These are phyloP conservation scores for Halictus quadricinctus DNA, from an alignment of 2,888 invertebrate species.

Conservation along the genomic window DNA sequence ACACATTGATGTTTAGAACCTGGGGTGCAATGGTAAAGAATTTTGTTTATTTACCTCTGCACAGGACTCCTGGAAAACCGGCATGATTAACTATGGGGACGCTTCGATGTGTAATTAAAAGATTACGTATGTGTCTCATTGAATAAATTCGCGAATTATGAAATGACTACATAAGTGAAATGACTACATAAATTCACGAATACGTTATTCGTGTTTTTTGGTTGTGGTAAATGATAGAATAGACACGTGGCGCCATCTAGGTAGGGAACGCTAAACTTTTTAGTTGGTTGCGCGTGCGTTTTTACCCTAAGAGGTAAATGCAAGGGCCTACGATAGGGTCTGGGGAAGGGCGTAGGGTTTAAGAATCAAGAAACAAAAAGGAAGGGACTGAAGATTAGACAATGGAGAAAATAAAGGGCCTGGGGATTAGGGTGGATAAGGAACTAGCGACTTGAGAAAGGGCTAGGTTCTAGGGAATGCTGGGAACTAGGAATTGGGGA, in stretches of 20 bases:
- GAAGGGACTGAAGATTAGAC: not conserved
- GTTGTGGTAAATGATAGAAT: not conserved
- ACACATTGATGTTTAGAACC: not conserved
- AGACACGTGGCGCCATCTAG: not conserved
- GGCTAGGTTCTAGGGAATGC: not conserved
- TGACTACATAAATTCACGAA: not conserved
- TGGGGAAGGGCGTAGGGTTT: no score
- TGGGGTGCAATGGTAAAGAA: not conserved
- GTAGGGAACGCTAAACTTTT: not conserved
- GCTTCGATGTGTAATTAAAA: not conserved
- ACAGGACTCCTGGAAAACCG: conserved; percentile 80
- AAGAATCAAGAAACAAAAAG: no score
- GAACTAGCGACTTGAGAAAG: no score
- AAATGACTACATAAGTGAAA: not conserved
- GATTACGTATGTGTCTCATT: conserved; percentile 2
- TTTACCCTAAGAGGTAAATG: not conserved
- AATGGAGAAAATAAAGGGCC: no score
- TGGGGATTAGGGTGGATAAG: no score
- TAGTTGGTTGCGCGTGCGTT: not conserved
- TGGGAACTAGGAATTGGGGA: not conserved
- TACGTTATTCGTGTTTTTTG: not conserved
- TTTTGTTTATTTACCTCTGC: conserved; percentile 73
- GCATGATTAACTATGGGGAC: conserved; percentile 69
- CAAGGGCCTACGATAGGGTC: no score
- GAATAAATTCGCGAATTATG: not conserved